Percentiles rank a stretch among this genome's conserved stretches.
Conservation (phyloP, 2,797 vertebrate species). For the Epinephelus coioides region DNA sequence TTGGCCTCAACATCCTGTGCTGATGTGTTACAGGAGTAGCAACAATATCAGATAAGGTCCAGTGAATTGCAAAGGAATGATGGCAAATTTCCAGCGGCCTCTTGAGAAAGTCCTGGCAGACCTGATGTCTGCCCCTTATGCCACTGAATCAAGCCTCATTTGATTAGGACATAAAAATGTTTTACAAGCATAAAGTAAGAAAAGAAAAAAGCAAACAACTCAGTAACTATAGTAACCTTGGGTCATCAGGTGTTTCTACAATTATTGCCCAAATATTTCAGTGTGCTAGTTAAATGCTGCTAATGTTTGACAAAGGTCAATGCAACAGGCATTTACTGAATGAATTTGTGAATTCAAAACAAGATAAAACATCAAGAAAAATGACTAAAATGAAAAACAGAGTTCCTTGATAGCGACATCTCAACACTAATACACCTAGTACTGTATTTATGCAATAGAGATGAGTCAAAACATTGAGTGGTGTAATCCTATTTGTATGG, state of each 20-base stretch:
- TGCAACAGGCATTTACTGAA: background rate
- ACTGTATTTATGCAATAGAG: background rate
- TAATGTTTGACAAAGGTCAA: background rate
- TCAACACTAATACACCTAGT: background rate
- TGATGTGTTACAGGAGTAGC: slow-evolving; percentile 5
- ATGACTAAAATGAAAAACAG: background rate
- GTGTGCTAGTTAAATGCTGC: background rate
- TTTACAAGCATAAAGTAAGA: background rate
- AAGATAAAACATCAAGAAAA: background rate
- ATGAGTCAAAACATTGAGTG: background rate
- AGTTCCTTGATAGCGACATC: background rate
- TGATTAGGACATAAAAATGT: slow-evolving; percentile 5
- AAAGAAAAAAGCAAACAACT: background rate
- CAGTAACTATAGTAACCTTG: too few species aligned
- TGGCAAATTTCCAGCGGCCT: slow-evolving; percentile 11
- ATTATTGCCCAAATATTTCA: background rate
- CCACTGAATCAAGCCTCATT: slow-evolving; percentile 5
- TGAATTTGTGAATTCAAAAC: background rate
- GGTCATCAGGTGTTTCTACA: background rate
- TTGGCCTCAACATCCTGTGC: slow-evolving; percentile 1
- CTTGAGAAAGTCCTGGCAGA: slow-evolving; percentile 16
- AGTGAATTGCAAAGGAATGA: slow-evolving; percentile 25
- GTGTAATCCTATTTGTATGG: background rate
- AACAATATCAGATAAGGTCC: slow-evolving; percentile 32
- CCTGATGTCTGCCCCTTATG: background rate